A percentile compares a stretch with the other conserved stretches of the same genome.
Conservation (phyloP, 2,888 invertebrate species). For the Cheilosia urbana region DNA sequence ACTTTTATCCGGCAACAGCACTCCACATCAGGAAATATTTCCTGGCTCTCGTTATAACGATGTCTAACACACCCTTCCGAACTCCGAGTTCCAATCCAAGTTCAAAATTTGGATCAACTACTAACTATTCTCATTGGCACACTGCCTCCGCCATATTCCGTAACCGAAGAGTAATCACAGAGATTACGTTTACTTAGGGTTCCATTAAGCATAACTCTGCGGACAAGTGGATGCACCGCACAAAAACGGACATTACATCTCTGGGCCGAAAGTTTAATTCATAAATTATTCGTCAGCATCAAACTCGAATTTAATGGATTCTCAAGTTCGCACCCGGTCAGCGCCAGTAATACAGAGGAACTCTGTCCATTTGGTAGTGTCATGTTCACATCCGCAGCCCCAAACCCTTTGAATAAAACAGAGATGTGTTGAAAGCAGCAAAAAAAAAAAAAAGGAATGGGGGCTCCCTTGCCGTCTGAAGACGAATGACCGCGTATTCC, state of each 20-base stretch:
- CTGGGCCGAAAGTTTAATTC: slow-evolving; percentile 60
- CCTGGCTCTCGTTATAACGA: too few species aligned
- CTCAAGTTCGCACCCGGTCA: slow-evolving; percentile 31
- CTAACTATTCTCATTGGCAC: slow-evolving; percentile 34
- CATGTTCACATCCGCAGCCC: slow-evolving; percentile 66
- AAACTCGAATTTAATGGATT: slow-evolving; percentile 71
- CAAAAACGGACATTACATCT: slow-evolving; percentile 70
- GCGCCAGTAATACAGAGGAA: slow-evolving; percentile 42
- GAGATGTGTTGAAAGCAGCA: slow-evolving; percentile 34
- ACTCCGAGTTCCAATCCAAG: too few species aligned
- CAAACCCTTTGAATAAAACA: slow-evolving; percentile 11
- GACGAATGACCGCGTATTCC: slow-evolving; percentile 75
- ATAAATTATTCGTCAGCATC: slow-evolving; percentile 74
- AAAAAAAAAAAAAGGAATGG: slow-evolving; percentile 7
- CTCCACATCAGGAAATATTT: too few species aligned
- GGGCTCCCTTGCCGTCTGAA: slow-evolving; percentile 20
- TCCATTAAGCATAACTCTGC: slow-evolving; percentile 65
- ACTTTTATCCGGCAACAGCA: too few species aligned
- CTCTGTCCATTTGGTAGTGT: slow-evolving; percentile 69
- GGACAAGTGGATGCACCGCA: slow-evolving; percentile 46
- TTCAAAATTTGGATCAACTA: slow-evolving; percentile 12
- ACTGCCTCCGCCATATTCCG: background rate
- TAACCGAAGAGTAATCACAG: slow-evolving; percentile 36
- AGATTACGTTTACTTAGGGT: slow-evolving; percentile 50
- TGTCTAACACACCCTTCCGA: too few species aligned